Evolutionary conservation across 2,797 vertebrate species (phyloP).

Genomic region (Channallabes apus): DNA sequence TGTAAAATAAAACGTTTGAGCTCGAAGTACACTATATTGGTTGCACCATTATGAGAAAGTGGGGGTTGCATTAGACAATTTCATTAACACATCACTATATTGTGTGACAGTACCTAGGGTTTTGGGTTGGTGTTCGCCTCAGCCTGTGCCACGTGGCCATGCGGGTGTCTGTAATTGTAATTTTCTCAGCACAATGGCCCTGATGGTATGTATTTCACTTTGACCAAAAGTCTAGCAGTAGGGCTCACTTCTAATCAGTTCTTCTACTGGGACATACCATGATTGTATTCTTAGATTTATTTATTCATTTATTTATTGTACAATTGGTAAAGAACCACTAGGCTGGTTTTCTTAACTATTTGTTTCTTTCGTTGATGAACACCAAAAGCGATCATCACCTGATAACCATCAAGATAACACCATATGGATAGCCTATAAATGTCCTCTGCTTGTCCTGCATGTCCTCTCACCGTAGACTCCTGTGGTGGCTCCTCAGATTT

Average conservation of each 20-base stretch:
- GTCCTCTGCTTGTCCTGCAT: neutral
- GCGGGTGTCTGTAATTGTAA: neutral
- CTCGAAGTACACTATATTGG: neutral
- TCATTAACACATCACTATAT: neutral
- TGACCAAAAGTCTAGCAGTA: neutral
- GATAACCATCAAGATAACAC: neutral
- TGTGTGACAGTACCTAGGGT: neutral
- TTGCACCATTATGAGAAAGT: neutral
- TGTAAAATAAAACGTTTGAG: neutral
- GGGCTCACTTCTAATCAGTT: neutral
- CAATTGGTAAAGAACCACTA: neutral
- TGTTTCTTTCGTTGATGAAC: neutral
- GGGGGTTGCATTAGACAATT: neutral
- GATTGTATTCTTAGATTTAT: neutral
- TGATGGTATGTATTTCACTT: neutral
- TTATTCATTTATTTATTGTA: neutral
- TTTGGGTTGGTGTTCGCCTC: neutral
- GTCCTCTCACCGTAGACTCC: neutral
- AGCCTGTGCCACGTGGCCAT: neutral
- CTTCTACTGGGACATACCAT: neutral
- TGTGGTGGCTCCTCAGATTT: neutral
- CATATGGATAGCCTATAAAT: neutral
- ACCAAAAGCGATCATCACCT: constrained; percentile 1
- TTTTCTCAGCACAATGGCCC: neutral
- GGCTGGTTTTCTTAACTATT: neutral